Base-by-base conservation (phyloP, 2,797 vertebrate genomes). In the Limnodromus scolopaceus region DNA sequence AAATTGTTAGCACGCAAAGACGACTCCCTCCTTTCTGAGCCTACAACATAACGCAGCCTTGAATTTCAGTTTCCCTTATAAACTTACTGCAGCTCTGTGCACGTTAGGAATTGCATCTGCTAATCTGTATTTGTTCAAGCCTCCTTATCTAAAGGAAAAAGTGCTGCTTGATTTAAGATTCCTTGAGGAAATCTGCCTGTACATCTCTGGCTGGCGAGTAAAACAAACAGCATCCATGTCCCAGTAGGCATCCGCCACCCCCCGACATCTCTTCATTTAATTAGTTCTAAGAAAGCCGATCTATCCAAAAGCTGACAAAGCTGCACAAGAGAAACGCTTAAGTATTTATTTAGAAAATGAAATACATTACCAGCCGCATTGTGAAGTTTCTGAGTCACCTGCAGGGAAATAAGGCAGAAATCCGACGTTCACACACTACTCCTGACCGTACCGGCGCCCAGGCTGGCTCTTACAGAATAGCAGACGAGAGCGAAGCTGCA, bases 341-440 rank as follows among this genome's bases (percentile, higher is more conserved):
- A 94, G 72, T 68, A n/a, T 93, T 80, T 54, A 64, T 85, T 69
- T 48, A 65, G 90, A 86, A 87, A 91, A 97, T 87, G 15, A 53
- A 74, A 97, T 96, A 97, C 97, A 22, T 98, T 98, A 98, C 98
- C 98, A 98, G 97, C 85, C 97, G 97, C 98, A 98, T 98, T 43
- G 60, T 87, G 98, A 97, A 97, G 98, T 97, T 98, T 84, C 97
- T 69, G 94, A 96, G 98, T 77, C 97, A 97, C 98, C 97, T 96
- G 98, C 97, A 83, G 97, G 97, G 93, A 60, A 83, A 94, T 55
- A 38, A 95, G 96, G 84, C 91, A 92, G 87, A 81, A 91, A 92
- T 45, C 63, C 34, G 90, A 82, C 45, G 97, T 69, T 93, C 93
- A 53, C 86, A 60, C 96, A 6, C 57, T 89, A 39, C 96, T 97